Conservation (phyloP, 2,797 vertebrate species). For the Dryobates pubescens region DNA sequence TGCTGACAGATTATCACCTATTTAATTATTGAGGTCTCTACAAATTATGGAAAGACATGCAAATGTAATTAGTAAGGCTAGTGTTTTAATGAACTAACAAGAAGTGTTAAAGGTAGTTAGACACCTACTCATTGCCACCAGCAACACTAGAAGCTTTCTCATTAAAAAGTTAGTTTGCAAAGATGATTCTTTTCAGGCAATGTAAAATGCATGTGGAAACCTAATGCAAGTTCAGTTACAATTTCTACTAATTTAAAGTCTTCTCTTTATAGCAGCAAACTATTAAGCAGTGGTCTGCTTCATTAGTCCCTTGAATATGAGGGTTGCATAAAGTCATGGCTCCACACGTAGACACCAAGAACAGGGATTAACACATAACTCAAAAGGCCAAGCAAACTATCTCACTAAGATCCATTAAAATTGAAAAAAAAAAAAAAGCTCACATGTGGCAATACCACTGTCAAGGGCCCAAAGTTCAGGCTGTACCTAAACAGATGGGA, state of each 20-base stretch:
- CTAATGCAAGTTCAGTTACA: neutral
- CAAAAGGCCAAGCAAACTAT: neutral
- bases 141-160: slow-evolving; percentile 26
- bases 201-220: slow-evolving; percentile 44
- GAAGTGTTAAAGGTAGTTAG: slow-evolving; percentile 12
- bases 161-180: slow-evolving; percentile 13
- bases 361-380: neutral
- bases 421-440: neutral
- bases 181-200: slow-evolving; percentile 17
- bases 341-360: neutral
- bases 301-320: neutral
- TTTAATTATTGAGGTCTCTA: slow-evolving; percentile 50
- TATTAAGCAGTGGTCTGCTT: neutral
- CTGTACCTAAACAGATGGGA: neutral
- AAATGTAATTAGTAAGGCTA: slow-evolving; percentile 25
- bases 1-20: slow-evolving; percentile 45
- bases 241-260: neutral
- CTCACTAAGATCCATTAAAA: neutral
- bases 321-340: neutral
- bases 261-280: neutral
- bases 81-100: slow-evolving; percentile 44
- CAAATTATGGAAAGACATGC: slow-evolving; percentile 46
- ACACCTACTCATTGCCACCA: slow-evolving; percentile 35
- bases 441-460: neutral
- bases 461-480: neutral